These are phyloP conservation scores for Zaprionus gabonicus DNA, from an alignment of 1,140 invertebrate species.

Conservation along the genomic window DNA sequence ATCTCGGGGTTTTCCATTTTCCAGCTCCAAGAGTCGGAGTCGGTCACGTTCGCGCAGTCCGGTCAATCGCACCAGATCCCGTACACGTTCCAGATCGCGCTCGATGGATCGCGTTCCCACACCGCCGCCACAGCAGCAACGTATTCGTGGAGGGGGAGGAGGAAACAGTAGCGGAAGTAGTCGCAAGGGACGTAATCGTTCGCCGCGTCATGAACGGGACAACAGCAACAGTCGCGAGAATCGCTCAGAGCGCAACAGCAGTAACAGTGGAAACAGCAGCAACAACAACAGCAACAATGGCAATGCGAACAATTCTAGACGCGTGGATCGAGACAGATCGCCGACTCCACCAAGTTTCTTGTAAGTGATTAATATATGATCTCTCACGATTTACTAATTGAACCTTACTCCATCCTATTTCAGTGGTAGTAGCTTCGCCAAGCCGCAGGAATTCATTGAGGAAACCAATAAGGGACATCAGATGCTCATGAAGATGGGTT, in stretches of 20 bases:
- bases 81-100: constrained; percentile 86
- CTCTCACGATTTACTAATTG: too few relatives aligned
- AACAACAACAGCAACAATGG: constrained; percentile 43
- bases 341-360: constrained; percentile 92
- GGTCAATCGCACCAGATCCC: constrained; percentile 39
- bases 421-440: constrained; percentile 84
- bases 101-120: constrained; percentile 56
- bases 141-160: constrained; percentile 60
- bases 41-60: constrained; percentile 84
- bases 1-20: background rate
- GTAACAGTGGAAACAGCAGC: constrained; percentile 37
- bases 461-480: constrained; percentile 98
- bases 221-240: constrained; percentile 44
- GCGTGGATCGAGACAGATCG: constrained; percentile 86
- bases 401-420: background rate
- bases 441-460: constrained; percentile 88
- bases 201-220: constrained; percentile 75
- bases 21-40: constrained; percentile 86
- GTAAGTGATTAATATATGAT: constrained; percentile 85
- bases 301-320: constrained; percentile 55
- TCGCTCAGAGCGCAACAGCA: constrained; percentile 50
- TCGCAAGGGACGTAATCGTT: constrained; percentile 72
- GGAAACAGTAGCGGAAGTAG: constrained; percentile 51
- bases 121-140: constrained; percentile 52
- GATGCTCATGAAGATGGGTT: constrained; percentile 97